A percentile compares a stretch with the other conserved stretches of the same genome.
Conservation (phyloP, 2,797 vertebrate genomes). For the Fratercula arctica region DNA sequence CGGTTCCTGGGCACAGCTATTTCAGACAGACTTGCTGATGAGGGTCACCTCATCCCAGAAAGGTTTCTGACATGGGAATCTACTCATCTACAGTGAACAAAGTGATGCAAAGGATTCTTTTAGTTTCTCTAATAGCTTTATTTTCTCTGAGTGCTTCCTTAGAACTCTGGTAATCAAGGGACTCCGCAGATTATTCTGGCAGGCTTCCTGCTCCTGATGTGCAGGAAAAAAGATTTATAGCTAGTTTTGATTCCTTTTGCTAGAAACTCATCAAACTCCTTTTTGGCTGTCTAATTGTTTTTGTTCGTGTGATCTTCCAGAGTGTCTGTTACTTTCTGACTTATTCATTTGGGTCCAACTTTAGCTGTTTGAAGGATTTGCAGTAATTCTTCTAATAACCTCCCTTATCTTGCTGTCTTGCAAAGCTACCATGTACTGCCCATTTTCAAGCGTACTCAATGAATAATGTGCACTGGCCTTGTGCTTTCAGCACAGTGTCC, state of each 20-base stretch:
- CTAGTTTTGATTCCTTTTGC: constrained; percentile 33
- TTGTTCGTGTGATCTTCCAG: constrained; percentile 28
- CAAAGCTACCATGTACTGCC: not conserved
- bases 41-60: not conserved
- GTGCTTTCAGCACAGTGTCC: constrained; percentile 7
- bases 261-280: constrained; percentile 23
- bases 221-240: not conserved
- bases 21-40: not conserved
- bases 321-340: constrained; percentile 19
- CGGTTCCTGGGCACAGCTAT: not conserved
- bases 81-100: not conserved
- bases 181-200: constrained; percentile 2
- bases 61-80: not conserved
- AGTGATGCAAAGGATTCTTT: not conserved
- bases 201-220: constrained; percentile 8
- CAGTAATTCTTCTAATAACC: constrained; percentile 39
- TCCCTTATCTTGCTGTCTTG: constrained; percentile 9
- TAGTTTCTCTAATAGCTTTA: not conserved
- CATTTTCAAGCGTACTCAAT: constrained; percentile 11
- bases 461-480: not conserved
- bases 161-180: not conserved
- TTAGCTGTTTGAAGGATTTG: constrained; percentile 28
- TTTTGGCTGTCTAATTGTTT: constrained; percentile 34
- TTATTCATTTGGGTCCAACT: constrained; percentile 9
- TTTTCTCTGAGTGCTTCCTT: constrained; percentile 7